Evolutionary conservation across 2,113 vertebrate species (phyloP).

Genomic region (Cochlearius cochlearius): DNA sequence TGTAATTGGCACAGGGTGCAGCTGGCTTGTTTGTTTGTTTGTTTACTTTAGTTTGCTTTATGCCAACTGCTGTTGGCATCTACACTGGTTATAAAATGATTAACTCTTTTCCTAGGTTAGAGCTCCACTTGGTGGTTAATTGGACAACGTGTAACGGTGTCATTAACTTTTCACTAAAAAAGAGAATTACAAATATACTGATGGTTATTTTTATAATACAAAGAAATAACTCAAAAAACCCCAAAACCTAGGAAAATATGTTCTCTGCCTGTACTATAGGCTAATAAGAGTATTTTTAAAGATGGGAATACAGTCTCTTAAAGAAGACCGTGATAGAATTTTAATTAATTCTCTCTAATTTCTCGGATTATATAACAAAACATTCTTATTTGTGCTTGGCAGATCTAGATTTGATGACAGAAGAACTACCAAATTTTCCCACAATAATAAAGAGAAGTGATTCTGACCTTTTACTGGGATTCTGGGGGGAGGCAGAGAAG

Average conservation of each 20-base stretch:
- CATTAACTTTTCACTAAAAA: neutral
- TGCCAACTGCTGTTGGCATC: neutral
- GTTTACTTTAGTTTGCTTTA: neutral
- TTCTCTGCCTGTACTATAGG: neutral
- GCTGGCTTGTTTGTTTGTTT: fast-evolving
- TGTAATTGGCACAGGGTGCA: neutral
- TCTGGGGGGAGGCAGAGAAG: fast-evolving
- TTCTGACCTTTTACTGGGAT: neutral
- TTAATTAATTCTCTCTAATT: neutral
- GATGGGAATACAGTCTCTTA: neutral
- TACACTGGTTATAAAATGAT: neutral
- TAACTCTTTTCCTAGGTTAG: conserved; percentile 62
- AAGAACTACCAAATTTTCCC: neutral
- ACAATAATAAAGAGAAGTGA: neutral
- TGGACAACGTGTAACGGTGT: neutral
- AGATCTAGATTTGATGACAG: neutral
- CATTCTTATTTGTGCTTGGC: neutral
- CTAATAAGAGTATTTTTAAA: neutral
- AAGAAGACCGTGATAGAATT: neutral
- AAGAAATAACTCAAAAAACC: neutral
- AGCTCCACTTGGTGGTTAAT: conserved; percentile 70
- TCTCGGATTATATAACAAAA: neutral
- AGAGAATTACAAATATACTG: neutral
- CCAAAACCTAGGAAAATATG: neutral
- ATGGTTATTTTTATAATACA: neutral